Conservation (phyloP, 92 coral and sea anemone genomes). For the Phenganax subtilis region DNA sequence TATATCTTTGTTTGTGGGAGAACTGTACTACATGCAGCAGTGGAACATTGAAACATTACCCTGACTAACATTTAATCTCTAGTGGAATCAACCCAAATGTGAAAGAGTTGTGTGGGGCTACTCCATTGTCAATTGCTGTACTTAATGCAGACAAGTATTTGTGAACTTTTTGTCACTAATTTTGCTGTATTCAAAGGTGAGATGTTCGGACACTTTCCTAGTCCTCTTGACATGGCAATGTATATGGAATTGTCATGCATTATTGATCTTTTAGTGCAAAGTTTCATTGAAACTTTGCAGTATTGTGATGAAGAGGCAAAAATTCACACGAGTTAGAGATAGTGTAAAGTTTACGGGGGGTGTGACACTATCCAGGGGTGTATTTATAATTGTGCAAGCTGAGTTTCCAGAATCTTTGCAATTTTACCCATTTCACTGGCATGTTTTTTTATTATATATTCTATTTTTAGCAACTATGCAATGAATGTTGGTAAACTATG, state of each 20-base stretch:
- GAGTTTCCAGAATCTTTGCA: too few species aligned
- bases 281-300: too few species aligned
- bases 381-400: too few species aligned
- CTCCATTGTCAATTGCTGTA: constrained; percentile 48
- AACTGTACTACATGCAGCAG: constrained; percentile 52
- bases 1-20: constrained; percentile 8
- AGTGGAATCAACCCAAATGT: constrained; percentile 51
- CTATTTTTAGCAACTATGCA: too few species aligned
- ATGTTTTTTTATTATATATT: too few species aligned
- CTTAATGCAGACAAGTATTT: constrained; percentile 29
- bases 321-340: too few species aligned
- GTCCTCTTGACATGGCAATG: constrained; percentile 1
- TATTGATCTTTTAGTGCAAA: background rate
- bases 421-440: too few species aligned
- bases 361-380: too few species aligned
- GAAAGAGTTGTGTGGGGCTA: constrained; percentile 52
- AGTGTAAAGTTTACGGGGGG: too few species aligned
- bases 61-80: constrained; percentile 28
- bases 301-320: too few species aligned
- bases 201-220: background rate
- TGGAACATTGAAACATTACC: constrained; percentile 39
- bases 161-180: constrained; percentile 13
- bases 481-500: too few species aligned
- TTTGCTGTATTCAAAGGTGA: constrained; percentile 13
- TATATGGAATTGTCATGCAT: background rate